Evolutionary conservation across 2,888 invertebrate genomes (phyloP).

Genomic region (Orthosia gracilis): DNA sequence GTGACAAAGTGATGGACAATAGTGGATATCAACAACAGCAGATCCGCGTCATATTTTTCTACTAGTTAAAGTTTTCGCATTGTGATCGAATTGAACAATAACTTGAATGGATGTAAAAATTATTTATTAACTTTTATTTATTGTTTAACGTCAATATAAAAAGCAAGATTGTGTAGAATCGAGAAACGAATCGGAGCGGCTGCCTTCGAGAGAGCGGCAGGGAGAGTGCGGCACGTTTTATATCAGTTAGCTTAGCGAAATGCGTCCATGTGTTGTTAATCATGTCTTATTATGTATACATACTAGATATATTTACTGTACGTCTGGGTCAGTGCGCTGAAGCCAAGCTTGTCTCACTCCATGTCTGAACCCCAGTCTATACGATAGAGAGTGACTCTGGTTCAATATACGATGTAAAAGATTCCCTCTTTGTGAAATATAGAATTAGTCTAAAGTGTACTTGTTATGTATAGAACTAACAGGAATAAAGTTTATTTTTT

Average conservation of each 20-base stretch:
- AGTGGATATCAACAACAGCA: slow-evolving; percentile 67
- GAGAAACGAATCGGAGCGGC: slow-evolving; percentile 73
- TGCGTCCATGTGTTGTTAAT: slow-evolving; percentile 62
- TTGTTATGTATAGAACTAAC: slow-evolving; percentile 83
- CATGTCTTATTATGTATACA: slow-evolving; percentile 56
- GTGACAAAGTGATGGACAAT: slow-evolving; percentile 78
- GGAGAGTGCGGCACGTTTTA: slow-evolving; percentile 49
- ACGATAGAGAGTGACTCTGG: slow-evolving; percentile 52
- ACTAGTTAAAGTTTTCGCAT: too few species aligned
- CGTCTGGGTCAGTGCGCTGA: slow-evolving; percentile 45
- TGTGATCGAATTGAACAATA: slow-evolving; percentile 82
- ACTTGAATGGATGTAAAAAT: slow-evolving; percentile 75
- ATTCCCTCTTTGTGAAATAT: slow-evolving; percentile 61
- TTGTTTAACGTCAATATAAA: slow-evolving; percentile 78
- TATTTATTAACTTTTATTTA: slow-evolving; percentile 85
- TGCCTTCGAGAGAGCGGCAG: slow-evolving; percentile 64
- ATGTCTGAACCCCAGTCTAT: slow-evolving; percentile 30
- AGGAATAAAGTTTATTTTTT: slow-evolving; percentile 84
- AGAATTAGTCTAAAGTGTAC: slow-evolving; percentile 82
- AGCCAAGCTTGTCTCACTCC: slow-evolving; percentile 37
- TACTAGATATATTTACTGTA: slow-evolving; percentile 53
- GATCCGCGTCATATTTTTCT: slow-evolving; percentile 80
- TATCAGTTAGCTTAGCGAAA: slow-evolving; percentile 64
- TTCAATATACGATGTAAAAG: slow-evolving; percentile 55
- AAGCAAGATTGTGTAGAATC: slow-evolving; percentile 66